Evolutionary conservation across 92 coral and sea anemone genomes (phyloP).

Genomic region (Phenganax stokvisi): DNA sequence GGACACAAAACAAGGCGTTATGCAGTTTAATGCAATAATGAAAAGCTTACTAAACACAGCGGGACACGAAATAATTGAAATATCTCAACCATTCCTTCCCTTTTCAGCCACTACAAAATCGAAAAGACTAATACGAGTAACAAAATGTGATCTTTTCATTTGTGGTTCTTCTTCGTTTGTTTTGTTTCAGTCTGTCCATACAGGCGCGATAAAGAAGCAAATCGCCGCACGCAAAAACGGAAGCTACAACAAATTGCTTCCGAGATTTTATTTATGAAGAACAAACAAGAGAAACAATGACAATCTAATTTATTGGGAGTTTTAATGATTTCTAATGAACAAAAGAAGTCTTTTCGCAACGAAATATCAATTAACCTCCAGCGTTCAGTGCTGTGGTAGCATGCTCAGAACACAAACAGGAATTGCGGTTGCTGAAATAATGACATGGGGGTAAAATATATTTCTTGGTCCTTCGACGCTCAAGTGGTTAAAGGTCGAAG

Average conservation of each 20-base stretch:
- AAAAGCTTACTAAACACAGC: too few species aligned
- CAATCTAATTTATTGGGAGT: not conserved
- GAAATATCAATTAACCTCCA: too few species aligned
- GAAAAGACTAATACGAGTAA: too few species aligned
- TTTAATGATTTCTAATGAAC: too few species aligned
- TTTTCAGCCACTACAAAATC: too few species aligned
- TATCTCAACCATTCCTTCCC: too few species aligned
- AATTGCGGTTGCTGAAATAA: not conserved
- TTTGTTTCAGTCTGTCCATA: conserved; percentile 5
- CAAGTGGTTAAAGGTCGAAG: not conserved
- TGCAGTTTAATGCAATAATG: too few species aligned
- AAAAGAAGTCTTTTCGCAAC: too few species aligned
- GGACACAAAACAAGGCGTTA: too few species aligned
- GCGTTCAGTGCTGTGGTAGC: not conserved
- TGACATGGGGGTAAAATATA: not conserved
- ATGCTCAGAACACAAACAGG: not conserved
- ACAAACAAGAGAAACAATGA: not conserved
- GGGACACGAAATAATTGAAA: too few species aligned
- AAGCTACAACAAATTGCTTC: not conserved
- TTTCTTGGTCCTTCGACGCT: not conserved
- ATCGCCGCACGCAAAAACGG: not conserved
- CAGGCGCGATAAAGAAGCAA: conserved; percentile 16
- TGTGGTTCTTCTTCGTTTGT: conserved; percentile 2
- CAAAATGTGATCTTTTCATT: not conserved
- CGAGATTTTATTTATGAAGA: not conserved